Conservation (phyloP, 2,797 vertebrate species). For the Denticeps clupeoides region DNA sequence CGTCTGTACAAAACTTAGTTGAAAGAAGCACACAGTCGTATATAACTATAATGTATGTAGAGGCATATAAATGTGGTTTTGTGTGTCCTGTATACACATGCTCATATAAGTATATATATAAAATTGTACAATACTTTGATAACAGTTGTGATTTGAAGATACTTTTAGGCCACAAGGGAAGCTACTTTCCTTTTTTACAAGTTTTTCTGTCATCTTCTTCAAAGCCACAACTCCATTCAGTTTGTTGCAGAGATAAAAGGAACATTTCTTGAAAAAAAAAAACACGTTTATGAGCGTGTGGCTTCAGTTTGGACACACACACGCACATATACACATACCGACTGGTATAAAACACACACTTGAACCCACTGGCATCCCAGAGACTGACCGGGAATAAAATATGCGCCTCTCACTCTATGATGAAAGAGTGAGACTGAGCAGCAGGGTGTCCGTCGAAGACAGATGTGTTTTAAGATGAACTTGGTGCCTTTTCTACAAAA, state of each 20-base stretch:
- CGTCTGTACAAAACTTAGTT: slow-evolving; percentile 28
- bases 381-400: background rate
- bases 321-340: slow-evolving; percentile 2
- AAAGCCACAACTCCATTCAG: too few species aligned
- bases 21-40: slow-evolving; percentile 36
- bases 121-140: slow-evolving; percentile 20
- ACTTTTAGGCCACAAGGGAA: background rate
- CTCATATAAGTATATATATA: slow-evolving; percentile 16
- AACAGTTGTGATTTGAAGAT: slow-evolving; percentile 2
- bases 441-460: too few species aligned
- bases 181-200: slow-evolving; percentile 4
- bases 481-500: slow-evolving; percentile 54
- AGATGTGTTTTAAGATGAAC: slow-evolving; percentile 39
- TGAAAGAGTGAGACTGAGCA: background rate
- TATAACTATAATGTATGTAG: slow-evolving; percentile 13
- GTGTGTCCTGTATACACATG: slow-evolving; percentile 14
- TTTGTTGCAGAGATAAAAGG: background rate
- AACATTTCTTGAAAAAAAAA: background rate
- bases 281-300: background rate
- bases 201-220: background rate
- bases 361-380: background rate
- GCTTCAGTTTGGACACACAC: slow-evolving; percentile 3
- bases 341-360: background rate
- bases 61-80: slow-evolving; percentile 12
- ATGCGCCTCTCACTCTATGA: slow-evolving; percentile 4